Percentiles rank a stretch among this genome's conserved stretches.
Conservation (phyloP, 1,140 invertebrate genomes). For the Pseudomyrmex dendroicus region DNA sequence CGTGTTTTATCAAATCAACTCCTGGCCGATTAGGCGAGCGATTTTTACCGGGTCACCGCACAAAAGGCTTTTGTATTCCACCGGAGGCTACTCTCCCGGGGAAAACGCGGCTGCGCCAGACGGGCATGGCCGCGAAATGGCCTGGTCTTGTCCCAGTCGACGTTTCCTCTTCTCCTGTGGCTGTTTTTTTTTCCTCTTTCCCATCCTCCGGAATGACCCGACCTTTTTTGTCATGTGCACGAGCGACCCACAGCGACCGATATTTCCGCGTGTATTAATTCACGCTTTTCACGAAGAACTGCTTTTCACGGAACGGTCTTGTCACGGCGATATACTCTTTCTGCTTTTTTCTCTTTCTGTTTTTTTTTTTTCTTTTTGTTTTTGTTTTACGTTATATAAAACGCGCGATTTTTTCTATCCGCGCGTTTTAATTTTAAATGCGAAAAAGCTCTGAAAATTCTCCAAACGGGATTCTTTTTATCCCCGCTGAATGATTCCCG, state of each 20-base stretch:
- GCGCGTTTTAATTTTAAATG: background rate
- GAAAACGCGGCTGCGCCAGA: slow-evolving; percentile 55
- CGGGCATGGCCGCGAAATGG: slow-evolving; percentile 56
- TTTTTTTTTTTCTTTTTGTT: too few relatives aligned
- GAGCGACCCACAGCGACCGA: slow-evolving; percentile 11
- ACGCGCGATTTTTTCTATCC: too few relatives aligned
- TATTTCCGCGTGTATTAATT: slow-evolving; percentile 52
- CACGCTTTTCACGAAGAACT: slow-evolving; percentile 10
- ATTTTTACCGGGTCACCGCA: slow-evolving; percentile 68
- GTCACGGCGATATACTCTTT: background rate
- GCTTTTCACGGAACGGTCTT: background rate
- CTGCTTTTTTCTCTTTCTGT: background rate
- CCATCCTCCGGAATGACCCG: background rate
- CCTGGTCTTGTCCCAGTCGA: slow-evolving; percentile 40
- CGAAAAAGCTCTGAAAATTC: slow-evolving; percentile 17
- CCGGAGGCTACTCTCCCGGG: slow-evolving; percentile 48
- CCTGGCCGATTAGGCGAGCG: slow-evolving; percentile 69
- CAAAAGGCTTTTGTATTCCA: slow-evolving; percentile 68
- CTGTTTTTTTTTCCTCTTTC: background rate
- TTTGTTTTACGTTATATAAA: too few relatives aligned
- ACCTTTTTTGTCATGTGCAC: slow-evolving; percentile 23
- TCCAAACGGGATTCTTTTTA: slow-evolving; percentile 5
- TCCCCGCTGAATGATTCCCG: background rate
- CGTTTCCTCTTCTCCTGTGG: background rate
- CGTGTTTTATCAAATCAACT: slow-evolving; percentile 68